Conservation (phyloP, 2,888 invertebrate species). For the Pandemis cinnamomeana region DNA sequence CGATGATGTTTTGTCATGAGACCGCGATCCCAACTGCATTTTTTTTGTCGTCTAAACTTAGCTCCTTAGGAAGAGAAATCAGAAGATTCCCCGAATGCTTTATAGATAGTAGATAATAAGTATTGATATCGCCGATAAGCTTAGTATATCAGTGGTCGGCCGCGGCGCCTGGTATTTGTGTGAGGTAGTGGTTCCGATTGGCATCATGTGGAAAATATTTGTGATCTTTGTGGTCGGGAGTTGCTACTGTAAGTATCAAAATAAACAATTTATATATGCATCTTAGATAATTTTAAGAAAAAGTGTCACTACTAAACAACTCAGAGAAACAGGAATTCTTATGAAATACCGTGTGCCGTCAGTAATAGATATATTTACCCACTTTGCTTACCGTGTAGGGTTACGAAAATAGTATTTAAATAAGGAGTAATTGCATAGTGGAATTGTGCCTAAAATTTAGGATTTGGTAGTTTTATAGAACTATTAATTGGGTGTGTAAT, state of each 20-base stretch:
- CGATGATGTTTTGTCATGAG: no score
- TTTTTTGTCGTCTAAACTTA: not conserved
- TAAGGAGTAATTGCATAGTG: no score
- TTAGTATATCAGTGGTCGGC: constrained; percentile 16
- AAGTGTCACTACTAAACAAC: not conserved
- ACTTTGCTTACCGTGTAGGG: no score
- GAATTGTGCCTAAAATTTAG: no score
- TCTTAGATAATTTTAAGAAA: not conserved
- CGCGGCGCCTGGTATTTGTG: not conserved
- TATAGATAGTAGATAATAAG: constrained; percentile 20
- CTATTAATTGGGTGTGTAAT: no score
- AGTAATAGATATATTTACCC: no score
- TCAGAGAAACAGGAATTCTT: no score
- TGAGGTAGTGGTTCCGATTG: not conserved
- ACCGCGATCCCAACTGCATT: no score
- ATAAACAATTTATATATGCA: not conserved
- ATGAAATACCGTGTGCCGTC: no score
- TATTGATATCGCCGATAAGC: constrained; percentile 24
- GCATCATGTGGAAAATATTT: constrained; percentile 28
- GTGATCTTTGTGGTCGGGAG: constrained; percentile 19
- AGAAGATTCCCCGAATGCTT: constrained; percentile 10
- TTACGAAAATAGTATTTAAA: no score
- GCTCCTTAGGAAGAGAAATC: not conserved
- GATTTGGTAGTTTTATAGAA: no score
- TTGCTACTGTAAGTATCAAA: constrained; percentile 28